Conservation (phyloP, 2,888 invertebrate species). For the Ernsta delagoae region DNA sequence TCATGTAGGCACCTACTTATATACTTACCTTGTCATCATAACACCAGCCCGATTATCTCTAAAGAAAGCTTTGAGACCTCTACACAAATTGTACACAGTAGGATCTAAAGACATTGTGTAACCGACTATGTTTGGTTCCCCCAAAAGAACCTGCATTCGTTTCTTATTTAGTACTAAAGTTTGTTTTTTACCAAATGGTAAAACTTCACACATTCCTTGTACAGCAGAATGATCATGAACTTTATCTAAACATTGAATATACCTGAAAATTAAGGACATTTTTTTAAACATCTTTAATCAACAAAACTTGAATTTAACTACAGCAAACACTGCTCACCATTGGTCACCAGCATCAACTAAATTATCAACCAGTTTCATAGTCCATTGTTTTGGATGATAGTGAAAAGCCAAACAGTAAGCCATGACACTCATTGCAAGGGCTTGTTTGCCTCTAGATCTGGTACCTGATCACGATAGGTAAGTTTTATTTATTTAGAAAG, state of each 20-base stretch:
- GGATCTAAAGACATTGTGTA: slow-evolving; percentile 78
- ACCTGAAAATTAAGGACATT: slow-evolving; percentile 53
- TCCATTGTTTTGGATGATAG: slow-evolving; percentile 86
- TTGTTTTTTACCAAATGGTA: slow-evolving; percentile 76
- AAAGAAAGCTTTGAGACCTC: slow-evolving; percentile 84
- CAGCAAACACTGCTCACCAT: slow-evolving; percentile 61
- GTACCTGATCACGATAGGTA: slow-evolving; percentile 56
- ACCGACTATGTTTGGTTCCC: slow-evolving; percentile 77
- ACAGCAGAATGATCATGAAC: slow-evolving; percentile 77
- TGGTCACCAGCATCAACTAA: slow-evolving; percentile 82
- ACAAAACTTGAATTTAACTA: not conserved
- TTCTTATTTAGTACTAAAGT: slow-evolving; percentile 68
- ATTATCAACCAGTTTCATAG: slow-evolving; percentile 84
- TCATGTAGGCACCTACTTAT: too few species aligned
- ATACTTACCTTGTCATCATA: slow-evolving; percentile 61
- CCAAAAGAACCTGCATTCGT: slow-evolving; percentile 71
- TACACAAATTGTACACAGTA: slow-evolving; percentile 77
- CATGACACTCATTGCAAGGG: slow-evolving; percentile 84
- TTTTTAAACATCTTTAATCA: not conserved
- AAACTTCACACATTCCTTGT: slow-evolving; percentile 77
- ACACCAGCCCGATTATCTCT: slow-evolving; percentile 80
- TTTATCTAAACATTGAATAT: slow-evolving; percentile 70
- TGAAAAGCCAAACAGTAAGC: slow-evolving; percentile 85
- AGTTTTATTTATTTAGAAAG: not conserved
- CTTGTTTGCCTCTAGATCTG: slow-evolving; percentile 77